phyloP scores from a whole-genome alignment of 2,888 invertebrate species.

The Heteromurus nitidus region DNA sequence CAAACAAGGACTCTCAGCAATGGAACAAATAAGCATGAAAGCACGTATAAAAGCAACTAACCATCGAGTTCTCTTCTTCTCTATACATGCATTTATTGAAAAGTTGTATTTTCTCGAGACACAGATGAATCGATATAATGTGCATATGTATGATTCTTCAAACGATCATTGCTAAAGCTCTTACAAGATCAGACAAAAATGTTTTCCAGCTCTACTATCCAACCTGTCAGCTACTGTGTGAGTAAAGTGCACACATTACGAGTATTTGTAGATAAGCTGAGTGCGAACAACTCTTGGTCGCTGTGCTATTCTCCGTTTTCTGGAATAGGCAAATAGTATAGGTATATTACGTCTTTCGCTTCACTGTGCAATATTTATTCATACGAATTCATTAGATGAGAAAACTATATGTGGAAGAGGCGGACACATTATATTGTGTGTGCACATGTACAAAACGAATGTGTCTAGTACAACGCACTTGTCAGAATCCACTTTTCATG shows the following conservation, averaged over 20 bases:
- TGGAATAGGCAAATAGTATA: no score
- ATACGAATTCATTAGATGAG: neutral
- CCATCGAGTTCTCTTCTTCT: slow-evolving; percentile 35
- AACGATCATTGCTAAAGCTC: slow-evolving; percentile 12
- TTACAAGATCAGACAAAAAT: slow-evolving; percentile 10
- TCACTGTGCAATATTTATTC: neutral
- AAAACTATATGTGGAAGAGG: neutral
- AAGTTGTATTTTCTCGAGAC: slow-evolving; percentile 19
- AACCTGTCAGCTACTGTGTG: neutral
- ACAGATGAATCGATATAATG: neutral
- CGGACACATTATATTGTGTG: neutral
- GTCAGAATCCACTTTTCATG: neutral
- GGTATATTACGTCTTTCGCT: neutral
- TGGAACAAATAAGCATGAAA: slow-evolving; percentile 27
- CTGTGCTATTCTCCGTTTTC: no score
- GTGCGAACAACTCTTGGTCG: no score
- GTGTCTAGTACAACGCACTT: neutral
- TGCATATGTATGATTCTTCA: slow-evolving; percentile 2
- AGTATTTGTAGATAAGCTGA: neutral
- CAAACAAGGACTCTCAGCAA: slow-evolving; percentile 30
- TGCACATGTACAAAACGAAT: neutral
- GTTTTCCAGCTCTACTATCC: neutral
- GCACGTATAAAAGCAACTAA: slow-evolving; percentile 33
- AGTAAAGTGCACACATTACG: no score
- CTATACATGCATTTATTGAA: slow-evolving; percentile 46